These are phyloP conservation scores for Drosophila tani DNA, from an alignment of 1,140 invertebrate genomes.

Conservation along the genomic window DNA sequence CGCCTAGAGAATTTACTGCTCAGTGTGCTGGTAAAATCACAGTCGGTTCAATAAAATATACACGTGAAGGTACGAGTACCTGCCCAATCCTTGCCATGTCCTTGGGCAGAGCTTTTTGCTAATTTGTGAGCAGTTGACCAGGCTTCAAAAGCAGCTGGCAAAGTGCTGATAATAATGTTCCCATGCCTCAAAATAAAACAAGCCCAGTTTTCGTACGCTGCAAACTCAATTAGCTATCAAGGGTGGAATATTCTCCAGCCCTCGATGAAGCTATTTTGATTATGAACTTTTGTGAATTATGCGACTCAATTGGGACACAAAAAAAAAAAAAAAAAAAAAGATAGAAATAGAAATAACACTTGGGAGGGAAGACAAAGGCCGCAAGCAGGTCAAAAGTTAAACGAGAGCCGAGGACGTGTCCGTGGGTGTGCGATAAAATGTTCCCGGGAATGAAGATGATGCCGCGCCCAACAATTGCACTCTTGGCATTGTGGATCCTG, in stretches of 20 bases:
- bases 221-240: conserved; percentile 67
- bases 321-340: conserved; percentile 15
- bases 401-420: conserved; percentile 52
- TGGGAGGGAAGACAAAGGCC: conserved; percentile 36
- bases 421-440: conserved; percentile 64
- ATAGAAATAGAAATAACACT: conserved; percentile 28
- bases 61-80: conserved; percentile 36
- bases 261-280: conserved; percentile 44
- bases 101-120: conserved; percentile 36
- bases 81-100: conserved; percentile 18
- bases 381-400: conserved; percentile 53
- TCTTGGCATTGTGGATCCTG: conserved; percentile 51
- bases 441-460: conserved; percentile 27
- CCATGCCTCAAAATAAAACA: conserved; percentile 20
- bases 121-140: conserved; percentile 30
- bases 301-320: conserved; percentile 43
- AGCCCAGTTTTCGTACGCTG: conserved; percentile 25
- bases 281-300: conserved; percentile 72
- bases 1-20: conserved; percentile 58
- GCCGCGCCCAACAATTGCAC: conserved; percentile 62
- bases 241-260: conserved; percentile 10
- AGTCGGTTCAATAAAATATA: conserved; percentile 71
- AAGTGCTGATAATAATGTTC: conserved; percentile 39
- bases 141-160: conserved; percentile 29
- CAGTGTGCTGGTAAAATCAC: conserved; percentile 52